Evolutionary conservation across 2,113 vertebrate species (phyloP).

Genomic region (Pleuronectes platessa): DNA sequence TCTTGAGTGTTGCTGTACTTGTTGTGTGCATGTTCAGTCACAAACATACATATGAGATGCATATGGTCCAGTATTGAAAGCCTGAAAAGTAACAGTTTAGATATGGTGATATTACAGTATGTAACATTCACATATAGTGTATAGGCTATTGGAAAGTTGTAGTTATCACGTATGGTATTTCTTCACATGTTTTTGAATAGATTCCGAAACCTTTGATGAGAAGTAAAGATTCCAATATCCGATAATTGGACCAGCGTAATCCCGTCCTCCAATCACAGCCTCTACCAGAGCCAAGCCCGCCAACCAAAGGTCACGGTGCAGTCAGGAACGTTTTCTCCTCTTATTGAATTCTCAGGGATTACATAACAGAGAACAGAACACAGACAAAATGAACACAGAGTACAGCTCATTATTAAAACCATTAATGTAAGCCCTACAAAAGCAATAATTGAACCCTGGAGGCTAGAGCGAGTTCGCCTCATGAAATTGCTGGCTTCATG

Average conservation of each 20-base stretch:
- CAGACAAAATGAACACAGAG: neutral
- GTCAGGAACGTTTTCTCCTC: slow-evolving; percentile 21
- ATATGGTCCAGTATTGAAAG: too few relatives aligned
- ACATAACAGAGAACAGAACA: slow-evolving; percentile 16
- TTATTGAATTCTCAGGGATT: slow-evolving; percentile 38
- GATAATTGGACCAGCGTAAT: slow-evolving; percentile 10
- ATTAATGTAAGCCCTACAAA: slow-evolving; percentile 4
- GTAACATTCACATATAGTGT: neutral
- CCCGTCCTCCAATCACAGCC: slow-evolving; percentile 20
- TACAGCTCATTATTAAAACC: slow-evolving; percentile 31
- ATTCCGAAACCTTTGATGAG: neutral
- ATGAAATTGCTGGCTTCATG: slow-evolving; percentile 16
- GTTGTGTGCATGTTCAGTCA: too few relatives aligned
- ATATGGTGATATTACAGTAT: too few relatives aligned
- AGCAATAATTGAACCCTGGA: slow-evolving; percentile 23
- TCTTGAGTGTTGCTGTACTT: too few relatives aligned
- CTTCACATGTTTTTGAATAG: neutral
- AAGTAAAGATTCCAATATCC: neutral
- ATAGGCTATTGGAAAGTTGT: too few relatives aligned
- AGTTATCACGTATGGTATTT: neutral
- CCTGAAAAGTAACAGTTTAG: too few relatives aligned
- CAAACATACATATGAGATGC: too few relatives aligned
- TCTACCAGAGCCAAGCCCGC: neutral
- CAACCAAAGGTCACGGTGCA: slow-evolving; percentile 28
- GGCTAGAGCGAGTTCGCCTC: slow-evolving; percentile 2